phyloP scores from a whole-genome alignment of 2,797 vertebrate species.

The Mus caroli region DNA sequence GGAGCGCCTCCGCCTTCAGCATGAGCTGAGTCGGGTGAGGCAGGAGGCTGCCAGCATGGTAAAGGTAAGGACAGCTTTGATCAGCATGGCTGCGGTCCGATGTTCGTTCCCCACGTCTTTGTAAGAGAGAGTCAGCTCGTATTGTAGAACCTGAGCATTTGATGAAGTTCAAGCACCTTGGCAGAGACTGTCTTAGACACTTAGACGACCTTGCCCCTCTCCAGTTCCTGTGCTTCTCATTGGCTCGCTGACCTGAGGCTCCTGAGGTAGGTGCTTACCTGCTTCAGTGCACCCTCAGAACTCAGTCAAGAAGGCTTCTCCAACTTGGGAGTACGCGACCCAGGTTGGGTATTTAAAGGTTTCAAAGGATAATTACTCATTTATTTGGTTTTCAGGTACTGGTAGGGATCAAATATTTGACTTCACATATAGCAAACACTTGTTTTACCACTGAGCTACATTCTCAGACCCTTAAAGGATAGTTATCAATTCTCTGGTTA shows the following conservation, averaged over 20 bases:
- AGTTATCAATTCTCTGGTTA: neutral
- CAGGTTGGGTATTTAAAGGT: neutral
- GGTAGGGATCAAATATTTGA: neutral
- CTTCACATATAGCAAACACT: neutral
- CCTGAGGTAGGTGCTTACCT: neutral
- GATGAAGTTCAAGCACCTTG: conserved; percentile 14
- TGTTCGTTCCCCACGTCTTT: neutral
- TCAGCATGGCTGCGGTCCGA: neutral
- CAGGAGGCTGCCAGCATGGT: conserved; percentile 95
- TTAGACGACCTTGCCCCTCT: neutral
- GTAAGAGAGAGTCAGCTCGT: conserved; percentile 21
- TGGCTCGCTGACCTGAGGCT: neutral
- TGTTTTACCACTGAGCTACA: neutral
- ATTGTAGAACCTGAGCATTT: conserved; percentile 18
- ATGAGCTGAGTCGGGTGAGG: conserved; percentile 95
- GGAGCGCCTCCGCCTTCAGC: conserved; percentile 94
- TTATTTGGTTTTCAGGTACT: neutral
- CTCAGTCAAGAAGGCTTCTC: neutral
- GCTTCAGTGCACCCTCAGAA: neutral
- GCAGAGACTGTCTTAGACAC: neutral
- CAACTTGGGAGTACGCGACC: neutral
- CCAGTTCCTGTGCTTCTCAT: neutral
- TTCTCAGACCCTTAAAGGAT: neutral
- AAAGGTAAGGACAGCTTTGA: conserved; percentile 91
- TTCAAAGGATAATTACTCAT: neutral